Percentiles rank a stretch among this genome's conserved stretches.
Evolutionary conservation across 2,113 vertebrate genomes (phyloP).

Genomic region (Percopsis transmontana): DNA sequence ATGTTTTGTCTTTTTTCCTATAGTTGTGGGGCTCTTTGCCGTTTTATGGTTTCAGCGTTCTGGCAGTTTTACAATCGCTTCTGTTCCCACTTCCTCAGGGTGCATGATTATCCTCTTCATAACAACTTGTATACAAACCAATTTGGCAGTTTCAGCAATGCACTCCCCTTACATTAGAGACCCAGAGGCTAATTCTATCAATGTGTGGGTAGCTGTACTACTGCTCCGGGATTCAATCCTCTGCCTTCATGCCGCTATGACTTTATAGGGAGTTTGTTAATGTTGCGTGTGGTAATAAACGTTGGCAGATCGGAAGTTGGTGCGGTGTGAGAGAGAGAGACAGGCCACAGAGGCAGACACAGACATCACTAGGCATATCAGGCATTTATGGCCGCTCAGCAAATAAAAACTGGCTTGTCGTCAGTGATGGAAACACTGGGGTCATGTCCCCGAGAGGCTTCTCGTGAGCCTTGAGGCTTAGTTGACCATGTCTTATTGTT

Average conservation of each 20-base stretch:
- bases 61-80: constrained; percentile 64
- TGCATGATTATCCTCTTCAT: constrained; percentile 70
- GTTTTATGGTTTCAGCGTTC: constrained; percentile 50
- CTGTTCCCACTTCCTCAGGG: constrained; percentile 64
- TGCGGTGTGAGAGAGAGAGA: constrained; percentile 45
- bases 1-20: constrained; percentile 12
- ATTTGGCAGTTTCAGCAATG: constrained; percentile 69
- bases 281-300: constrained; percentile 58
- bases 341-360: constrained; percentile 27
- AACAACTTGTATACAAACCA: constrained; percentile 73
- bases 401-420: constrained; percentile 46
- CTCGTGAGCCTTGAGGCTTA: constrained; percentile 36
- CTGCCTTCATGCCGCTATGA: constrained; percentile 50
- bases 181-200: constrained; percentile 66
- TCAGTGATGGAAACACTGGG: constrained; percentile 51
- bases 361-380: constrained; percentile 36
- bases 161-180: constrained; percentile 58
- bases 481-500: constrained; percentile 50
- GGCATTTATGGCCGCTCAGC: constrained; percentile 59
- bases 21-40: constrained; percentile 30
- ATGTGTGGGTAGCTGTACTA: constrained; percentile 61
- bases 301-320: constrained; percentile 44
- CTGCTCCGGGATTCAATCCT: constrained; percentile 53
- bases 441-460: constrained; percentile 38
- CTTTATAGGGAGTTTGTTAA: constrained; percentile 62